Evolutionary conservation across 2,113 vertebrate genomes (phyloP), one percentile per base, ranked within the genome.

Genomic region (Acrocephalus kingi): DNA sequence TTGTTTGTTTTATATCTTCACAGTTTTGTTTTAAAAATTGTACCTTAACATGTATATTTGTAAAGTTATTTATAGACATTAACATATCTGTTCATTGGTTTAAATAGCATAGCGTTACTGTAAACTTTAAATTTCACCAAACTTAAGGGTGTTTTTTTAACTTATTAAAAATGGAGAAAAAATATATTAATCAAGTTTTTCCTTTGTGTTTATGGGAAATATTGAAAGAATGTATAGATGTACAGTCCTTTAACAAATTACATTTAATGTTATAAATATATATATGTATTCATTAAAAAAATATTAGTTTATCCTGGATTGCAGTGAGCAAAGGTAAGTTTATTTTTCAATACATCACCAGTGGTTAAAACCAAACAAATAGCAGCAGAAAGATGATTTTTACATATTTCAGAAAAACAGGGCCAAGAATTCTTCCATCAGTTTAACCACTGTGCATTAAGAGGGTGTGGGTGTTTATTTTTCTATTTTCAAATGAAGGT

Each of bases 11-110:
- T 97, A 97, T 98, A 98, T 97, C 97, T 94, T 98, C 92, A 94
- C 97, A 98, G 98, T 97, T 98, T 97, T 97, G 97, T 98, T 98
- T 98, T 97, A 98, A 97, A 98, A 98, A 97, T 98, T 97, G 97
- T 99, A 98, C 98, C 98, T 98, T 98, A 99, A 98, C 98, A 61
- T 99, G 99, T 99, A 99, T 99, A 99, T 99, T 99, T 99, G 99
- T 99, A 99, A 99, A 99, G 98, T 97, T 99, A 99, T 99, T 99
- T 99, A 99, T 99, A 99, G 98, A 98, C 98, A 96, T 98, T 98
- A 99, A 98, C 98, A 98, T 98, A 98, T 98, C 97, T 97, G 98
- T 98, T 98, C 97, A 97, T 98, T 73, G 97, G 97, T 98, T 93
- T 95, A 98, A 98, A 98, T 97, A 97, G 98, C 61, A 72, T 97